These are phyloP conservation scores for Leucophenga montana DNA, from an alignment of 2,888 invertebrate genomes.

Conservation along the genomic window DNA sequence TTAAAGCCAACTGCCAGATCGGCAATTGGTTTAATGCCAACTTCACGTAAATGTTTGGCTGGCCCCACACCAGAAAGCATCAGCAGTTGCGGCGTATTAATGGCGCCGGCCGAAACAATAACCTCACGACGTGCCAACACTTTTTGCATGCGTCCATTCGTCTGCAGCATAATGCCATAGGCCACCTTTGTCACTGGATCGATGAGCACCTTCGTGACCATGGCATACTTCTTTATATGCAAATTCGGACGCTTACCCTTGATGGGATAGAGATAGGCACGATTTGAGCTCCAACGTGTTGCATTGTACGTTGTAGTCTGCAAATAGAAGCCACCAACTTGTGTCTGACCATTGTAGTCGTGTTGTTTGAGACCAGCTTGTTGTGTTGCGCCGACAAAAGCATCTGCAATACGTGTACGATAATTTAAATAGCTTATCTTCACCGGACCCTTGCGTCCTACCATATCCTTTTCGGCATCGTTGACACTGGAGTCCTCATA, in stretches of 20 bases:
- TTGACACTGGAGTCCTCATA: conserved; percentile 80
- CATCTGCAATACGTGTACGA: conserved; percentile 76
- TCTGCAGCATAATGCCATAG: conserved; percentile 75
- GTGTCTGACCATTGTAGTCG: conserved; percentile 79
- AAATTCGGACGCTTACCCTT: conserved; percentile 75
- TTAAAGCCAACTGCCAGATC: conserved; percentile 79
- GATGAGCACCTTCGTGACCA: conserved; percentile 76
- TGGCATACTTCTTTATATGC: conserved; percentile 75
- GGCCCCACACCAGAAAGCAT: conserved; percentile 85
- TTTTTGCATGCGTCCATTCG: conserved; percentile 70
- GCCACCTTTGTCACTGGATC: conserved; percentile 74
- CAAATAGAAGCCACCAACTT: conserved; percentile 77
- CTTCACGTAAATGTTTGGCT: conserved; percentile 75
- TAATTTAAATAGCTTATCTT: conserved; percentile 75
- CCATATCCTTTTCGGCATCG: conserved; percentile 71
- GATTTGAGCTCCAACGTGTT: conserved; percentile 76
- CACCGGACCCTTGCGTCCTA: conserved; percentile 75
- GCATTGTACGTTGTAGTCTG: conserved; percentile 78
- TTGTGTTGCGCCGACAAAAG: conserved; percentile 78
- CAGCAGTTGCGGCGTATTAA: conserved; percentile 86
- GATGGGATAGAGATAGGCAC: conserved; percentile 77
- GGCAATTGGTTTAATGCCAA: conserved; percentile 76
- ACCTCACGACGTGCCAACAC: conserved; percentile 79
- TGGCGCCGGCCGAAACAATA: conserved; percentile 83
- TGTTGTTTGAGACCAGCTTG: conserved; percentile 77